phyloP scores from a whole-genome alignment of 1,140 invertebrate species.

The Lethocerus indicus region DNA sequence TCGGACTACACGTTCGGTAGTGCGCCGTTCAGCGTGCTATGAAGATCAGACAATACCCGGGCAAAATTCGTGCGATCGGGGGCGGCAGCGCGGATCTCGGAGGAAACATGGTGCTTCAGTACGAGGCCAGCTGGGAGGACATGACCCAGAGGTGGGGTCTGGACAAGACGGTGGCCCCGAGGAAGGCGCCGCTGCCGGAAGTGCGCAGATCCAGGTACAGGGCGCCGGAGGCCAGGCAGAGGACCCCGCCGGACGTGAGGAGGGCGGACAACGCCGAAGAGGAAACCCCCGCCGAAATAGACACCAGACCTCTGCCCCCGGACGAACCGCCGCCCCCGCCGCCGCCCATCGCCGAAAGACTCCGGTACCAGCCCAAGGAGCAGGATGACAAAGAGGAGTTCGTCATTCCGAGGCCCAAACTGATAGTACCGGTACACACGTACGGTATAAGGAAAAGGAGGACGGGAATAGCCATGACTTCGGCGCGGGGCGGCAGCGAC shows the following conservation, averaged over 20 bases:
- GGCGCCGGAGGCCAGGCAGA: no score
- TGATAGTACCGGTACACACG: constrained; percentile 73
- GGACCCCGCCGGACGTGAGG: no score
- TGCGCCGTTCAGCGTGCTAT: no score
- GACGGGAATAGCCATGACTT: constrained; percentile 41
- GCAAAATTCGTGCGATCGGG: no score
- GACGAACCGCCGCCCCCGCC: background rate
- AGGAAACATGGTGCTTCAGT: no score
- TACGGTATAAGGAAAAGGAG: constrained; percentile 57
- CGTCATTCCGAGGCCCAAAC: constrained; percentile 60
- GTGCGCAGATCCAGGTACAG: constrained; percentile 21
- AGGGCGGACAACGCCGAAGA: no score
- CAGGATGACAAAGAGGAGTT: constrained; percentile 37
- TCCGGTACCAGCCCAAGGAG: background rate
- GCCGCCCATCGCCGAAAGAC: background rate
- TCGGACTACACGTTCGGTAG: no score
- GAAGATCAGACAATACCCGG: no score
- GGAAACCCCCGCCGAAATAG: constrained; percentile 10
- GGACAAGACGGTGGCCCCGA: constrained; percentile 9
- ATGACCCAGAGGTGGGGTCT: constrained; percentile 23
- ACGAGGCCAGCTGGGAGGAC: constrained; percentile 68
- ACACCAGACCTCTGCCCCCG: constrained; percentile 16
- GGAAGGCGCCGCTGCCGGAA: constrained; percentile 10
- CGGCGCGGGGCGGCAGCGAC: constrained; percentile 28
- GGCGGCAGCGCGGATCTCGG: no score